Conservation (phyloP, 2,797 vertebrate genomes). For the Diglossa cyanea region DNA sequence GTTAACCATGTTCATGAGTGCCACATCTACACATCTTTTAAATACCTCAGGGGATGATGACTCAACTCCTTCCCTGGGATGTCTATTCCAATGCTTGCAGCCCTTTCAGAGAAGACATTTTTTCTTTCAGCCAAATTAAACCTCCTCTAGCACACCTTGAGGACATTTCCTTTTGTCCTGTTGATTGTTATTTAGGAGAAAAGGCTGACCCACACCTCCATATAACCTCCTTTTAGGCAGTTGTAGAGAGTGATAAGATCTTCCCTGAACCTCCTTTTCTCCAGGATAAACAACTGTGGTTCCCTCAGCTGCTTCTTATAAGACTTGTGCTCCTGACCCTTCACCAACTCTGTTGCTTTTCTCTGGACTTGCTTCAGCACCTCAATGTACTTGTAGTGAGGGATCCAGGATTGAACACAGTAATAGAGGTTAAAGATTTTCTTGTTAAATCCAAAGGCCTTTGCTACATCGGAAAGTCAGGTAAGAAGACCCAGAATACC, state of each 20-base stretch:
- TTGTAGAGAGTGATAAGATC: not conserved
- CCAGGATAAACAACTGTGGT: not conserved
- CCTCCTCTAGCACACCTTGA: not conserved
- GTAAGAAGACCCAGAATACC: not conserved
- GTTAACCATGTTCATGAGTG: not conserved
- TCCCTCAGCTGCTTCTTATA: not conserved
- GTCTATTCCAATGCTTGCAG: not conserved
- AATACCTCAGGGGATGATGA: fast-evolving
- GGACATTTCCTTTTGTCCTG: not conserved
- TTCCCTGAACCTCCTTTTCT: not conserved
- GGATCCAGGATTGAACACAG: not conserved
- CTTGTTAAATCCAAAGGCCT: not conserved
- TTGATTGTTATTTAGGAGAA: not conserved
- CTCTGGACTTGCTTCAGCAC: not conserved
- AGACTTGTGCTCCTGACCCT: not conserved
- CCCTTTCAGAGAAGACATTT: not conserved
- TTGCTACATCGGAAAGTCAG: not conserved
- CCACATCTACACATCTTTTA: not conserved
- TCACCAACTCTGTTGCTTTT: not conserved
- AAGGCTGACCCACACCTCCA: not conserved
- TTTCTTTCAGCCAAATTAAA: not conserved
- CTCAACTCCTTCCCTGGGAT: not conserved
- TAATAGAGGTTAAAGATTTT: not conserved
- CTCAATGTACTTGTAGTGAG: not conserved
- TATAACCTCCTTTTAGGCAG: not conserved